A percentile compares a stretch with the other conserved stretches of the same genome.
phyloP scores from a whole-genome alignment of 2,888 invertebrate genomes.

The Baccha elongata region DNA sequence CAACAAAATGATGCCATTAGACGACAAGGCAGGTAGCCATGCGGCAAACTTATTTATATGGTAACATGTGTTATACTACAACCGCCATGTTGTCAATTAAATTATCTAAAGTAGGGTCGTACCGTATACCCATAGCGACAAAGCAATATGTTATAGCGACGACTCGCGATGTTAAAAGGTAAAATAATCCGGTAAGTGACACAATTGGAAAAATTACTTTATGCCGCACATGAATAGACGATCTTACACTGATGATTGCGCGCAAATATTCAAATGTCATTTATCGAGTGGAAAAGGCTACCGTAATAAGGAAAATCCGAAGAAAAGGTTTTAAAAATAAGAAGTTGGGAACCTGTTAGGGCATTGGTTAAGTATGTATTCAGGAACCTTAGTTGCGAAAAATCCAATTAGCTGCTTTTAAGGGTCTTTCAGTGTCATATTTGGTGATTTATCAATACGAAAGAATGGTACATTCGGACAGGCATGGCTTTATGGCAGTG shows the following conservation, averaged over 20 bases:
- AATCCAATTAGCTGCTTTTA: slow-evolving; percentile 62
- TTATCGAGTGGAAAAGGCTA: slow-evolving; percentile 35
- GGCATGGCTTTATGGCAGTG: not conserved
- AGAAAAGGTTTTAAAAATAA: not conserved
- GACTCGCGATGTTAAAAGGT: slow-evolving; percentile 30
- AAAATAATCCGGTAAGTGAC: slow-evolving; percentile 57
- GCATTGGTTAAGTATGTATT: slow-evolving; percentile 13
- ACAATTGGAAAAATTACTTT: slow-evolving; percentile 53
- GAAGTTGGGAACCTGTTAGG: slow-evolving; percentile 10
- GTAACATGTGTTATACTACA: slow-evolving; percentile 44
- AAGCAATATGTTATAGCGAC: no score
- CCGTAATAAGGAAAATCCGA: slow-evolving; percentile 22
- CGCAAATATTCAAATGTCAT: slow-evolving; percentile 69
- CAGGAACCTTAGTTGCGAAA: slow-evolving; percentile 33
- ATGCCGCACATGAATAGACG: slow-evolving; percentile 25
- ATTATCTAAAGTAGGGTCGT: slow-evolving; percentile 71
- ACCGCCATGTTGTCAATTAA: slow-evolving; percentile 58
- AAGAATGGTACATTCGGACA: not conserved
- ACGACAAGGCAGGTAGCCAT: slow-evolving; percentile 15
- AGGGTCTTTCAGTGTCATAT: slow-evolving; percentile 62
- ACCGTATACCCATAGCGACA: no score
- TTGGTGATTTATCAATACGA: slow-evolving; percentile 64
- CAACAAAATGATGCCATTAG: slow-evolving; percentile 14
- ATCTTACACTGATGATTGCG: slow-evolving; percentile 45
- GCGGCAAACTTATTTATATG: slow-evolving; percentile 13